These are phyloP conservation scores for Sesamia inferens DNA, from an alignment of 2,888 invertebrate species.

Conservation along the genomic window DNA sequence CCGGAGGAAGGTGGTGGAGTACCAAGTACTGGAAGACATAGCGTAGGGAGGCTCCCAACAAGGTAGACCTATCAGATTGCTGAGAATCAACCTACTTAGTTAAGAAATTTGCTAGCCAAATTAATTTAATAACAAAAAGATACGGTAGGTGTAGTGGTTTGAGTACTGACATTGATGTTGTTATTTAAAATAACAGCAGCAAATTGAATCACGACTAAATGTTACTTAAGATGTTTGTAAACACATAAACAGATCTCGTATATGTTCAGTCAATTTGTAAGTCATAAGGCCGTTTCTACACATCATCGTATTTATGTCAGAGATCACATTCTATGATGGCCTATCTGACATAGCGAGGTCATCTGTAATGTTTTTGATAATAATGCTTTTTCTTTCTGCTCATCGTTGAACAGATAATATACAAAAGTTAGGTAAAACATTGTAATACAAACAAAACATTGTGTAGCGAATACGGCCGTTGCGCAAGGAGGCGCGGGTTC, in stretches of 20 bases:
- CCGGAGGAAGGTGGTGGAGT: too few species aligned
- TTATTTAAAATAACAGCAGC: not conserved
- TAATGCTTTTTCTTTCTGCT: conserved; percentile 24
- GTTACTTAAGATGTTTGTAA: not conserved
- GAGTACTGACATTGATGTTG: not conserved
- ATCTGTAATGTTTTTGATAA: conserved; percentile 14
- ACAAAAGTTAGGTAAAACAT: not conserved
- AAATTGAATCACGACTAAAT: not conserved
- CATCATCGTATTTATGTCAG: conserved; percentile 44
- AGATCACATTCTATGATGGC: conserved; percentile 41
- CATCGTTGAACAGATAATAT: not conserved
- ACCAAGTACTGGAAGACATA: too few species aligned
- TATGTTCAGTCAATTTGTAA: conserved; percentile 24
- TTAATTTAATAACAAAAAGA: not conserved
- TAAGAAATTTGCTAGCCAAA: not conserved
- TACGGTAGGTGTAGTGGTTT: not conserved
- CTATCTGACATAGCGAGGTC: conserved; percentile 41
- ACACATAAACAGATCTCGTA: not conserved
- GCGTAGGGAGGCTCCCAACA: too few species aligned
- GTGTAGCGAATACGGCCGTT: too few species aligned
- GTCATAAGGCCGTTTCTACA: conserved; percentile 33
- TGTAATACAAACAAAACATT: too few species aligned
- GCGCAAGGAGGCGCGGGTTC: too few species aligned
- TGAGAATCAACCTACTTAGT: not conserved
- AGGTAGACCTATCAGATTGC: not conserved